Conservation (phyloP, 2,888 invertebrate genomes). For the Apotomis capreana region DNA sequence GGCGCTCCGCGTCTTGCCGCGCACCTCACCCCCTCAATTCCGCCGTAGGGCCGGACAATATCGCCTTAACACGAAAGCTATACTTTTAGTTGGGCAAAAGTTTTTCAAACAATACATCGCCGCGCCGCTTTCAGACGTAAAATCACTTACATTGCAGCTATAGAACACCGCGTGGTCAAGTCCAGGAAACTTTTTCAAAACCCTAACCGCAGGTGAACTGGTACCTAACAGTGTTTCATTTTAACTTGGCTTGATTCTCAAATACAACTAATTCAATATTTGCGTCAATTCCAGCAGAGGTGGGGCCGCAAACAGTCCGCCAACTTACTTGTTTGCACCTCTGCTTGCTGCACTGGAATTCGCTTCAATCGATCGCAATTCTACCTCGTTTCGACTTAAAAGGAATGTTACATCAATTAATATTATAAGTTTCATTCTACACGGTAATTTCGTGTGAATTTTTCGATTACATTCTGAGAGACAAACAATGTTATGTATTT, state of each 20-base stretch:
- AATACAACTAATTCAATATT: conserved; percentile 37
- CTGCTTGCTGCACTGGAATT: conserved; percentile 9
- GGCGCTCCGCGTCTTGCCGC: no score
- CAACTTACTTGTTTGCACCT: conserved; percentile 21
- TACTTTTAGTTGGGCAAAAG: no score
- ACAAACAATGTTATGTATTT: no score
- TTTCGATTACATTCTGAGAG: no score
- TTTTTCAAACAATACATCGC: no score
- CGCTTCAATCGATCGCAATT: conserved; percentile 20
- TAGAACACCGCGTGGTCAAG: not conserved
- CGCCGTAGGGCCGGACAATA: no score
- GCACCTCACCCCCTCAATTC: no score
- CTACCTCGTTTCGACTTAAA: conserved; percentile 3
- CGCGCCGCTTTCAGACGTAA: not conserved
- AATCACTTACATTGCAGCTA: not conserved
- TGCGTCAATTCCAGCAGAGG: conserved; percentile 25
- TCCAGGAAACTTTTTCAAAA: not conserved
- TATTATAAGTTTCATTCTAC: no score
- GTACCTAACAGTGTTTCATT: conserved; percentile 6
- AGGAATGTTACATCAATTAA: not conserved
- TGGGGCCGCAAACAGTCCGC: conserved; percentile 15
- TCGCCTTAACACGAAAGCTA: no score
- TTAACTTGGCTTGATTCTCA: conserved; percentile 22
- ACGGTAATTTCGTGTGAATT: no score
- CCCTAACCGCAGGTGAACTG: not conserved